A percentile compares a stretch with the other conserved stretches of the same genome.
Conservation (phyloP, 2,797 vertebrate genomes). For the Coregonus sp. region DNA sequence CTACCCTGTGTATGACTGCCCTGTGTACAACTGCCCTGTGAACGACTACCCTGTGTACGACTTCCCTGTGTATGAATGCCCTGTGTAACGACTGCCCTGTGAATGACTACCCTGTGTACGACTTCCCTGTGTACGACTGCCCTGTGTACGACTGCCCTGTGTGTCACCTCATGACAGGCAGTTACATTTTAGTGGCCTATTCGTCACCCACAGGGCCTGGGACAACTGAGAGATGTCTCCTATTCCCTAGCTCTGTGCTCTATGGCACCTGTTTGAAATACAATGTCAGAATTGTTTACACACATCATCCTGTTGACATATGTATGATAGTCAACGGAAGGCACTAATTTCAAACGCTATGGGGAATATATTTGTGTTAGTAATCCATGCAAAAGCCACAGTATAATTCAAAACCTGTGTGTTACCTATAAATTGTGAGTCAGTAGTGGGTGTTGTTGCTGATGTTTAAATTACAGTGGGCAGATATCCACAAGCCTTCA, state of each 20-base stretch:
- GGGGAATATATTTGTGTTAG: too few relatives aligned
- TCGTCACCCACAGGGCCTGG: not conserved
- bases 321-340: too few relatives aligned
- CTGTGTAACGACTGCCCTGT: not conserved
- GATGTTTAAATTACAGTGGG: not conserved
- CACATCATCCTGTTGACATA: too few relatives aligned
- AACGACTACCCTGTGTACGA: too few relatives aligned
- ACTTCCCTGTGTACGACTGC: too few relatives aligned
- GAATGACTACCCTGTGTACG: not conserved
- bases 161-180: not conserved
- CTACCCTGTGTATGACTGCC: not conserved
- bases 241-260: not conserved
- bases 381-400: too few relatives aligned
- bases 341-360: too few relatives aligned
- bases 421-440: too few relatives aligned
- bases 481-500: constrained; percentile 30
- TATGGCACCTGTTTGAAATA: not conserved
- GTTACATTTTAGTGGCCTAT: not conserved
- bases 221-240: not conserved
- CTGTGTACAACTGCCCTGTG: too few relatives aligned
- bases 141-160: not conserved
- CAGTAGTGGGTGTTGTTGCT: too few relatives aligned
- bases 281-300: not conserved
- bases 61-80: too few relatives aligned
- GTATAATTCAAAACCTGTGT: too few relatives aligned